phyloP scores from a whole-genome alignment of 2,888 invertebrate species.

The Phymatocera aterrima region DNA sequence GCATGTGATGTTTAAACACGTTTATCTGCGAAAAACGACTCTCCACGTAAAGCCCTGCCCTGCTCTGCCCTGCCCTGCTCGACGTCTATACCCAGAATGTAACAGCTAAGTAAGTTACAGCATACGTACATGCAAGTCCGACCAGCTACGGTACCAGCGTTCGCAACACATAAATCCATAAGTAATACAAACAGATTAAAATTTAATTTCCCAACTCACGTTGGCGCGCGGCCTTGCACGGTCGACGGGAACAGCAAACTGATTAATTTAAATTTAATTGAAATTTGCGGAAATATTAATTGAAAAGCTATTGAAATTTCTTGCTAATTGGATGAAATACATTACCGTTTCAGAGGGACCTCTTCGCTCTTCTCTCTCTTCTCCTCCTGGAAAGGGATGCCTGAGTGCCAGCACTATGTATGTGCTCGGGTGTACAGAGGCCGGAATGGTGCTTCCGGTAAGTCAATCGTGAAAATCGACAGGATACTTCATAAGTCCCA shows the following conservation, averaged over 20 bases:
- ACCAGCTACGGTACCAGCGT: background rate
- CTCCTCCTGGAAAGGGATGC: background rate
- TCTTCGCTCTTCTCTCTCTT: constrained; percentile 6
- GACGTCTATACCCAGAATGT: background rate
- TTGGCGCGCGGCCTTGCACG: constrained; percentile 43
- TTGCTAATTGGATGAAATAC: constrained; percentile 44
- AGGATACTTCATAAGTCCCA: background rate
- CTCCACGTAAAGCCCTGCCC: constrained; percentile 1
- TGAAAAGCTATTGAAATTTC: constrained; percentile 60
- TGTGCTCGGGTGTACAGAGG: background rate
- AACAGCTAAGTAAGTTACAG: background rate
- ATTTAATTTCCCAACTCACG: constrained; percentile 67
- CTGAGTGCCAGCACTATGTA: constrained; percentile 10
- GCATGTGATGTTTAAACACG: constrained; percentile 13
- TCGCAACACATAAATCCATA: constrained; percentile 64
- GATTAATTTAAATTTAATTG: constrained; percentile 72
- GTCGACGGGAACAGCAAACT: constrained; percentile 48
- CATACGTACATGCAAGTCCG: background rate
- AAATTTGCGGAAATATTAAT: constrained; percentile 67
- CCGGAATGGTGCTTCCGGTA: constrained; percentile 10
- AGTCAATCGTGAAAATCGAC: constrained; percentile 30
- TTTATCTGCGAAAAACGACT: background rate
- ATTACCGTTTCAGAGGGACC: constrained; percentile 41
- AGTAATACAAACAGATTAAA: constrained; percentile 69
- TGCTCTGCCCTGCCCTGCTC: background rate